Evolutionary conservation across 2,888 invertebrate species (phyloP).

Genomic region (Argyresthia albistria): DNA sequence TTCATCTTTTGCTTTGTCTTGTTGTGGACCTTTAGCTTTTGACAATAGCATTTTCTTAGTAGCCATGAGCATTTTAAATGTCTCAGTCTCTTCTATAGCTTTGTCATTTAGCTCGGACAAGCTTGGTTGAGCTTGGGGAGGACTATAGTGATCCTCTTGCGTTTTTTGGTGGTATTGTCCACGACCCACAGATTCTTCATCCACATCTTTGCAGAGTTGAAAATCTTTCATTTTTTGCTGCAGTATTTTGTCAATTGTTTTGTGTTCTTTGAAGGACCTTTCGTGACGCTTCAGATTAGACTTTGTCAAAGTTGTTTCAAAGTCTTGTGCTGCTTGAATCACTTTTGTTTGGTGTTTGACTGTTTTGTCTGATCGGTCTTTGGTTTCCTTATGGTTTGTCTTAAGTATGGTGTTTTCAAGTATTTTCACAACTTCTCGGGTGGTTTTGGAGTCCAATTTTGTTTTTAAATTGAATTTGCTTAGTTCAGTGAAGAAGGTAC

Average conservation of each 20-base stretch:
- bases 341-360: constrained; percentile 20
- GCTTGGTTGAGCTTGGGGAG: too few relatives aligned
- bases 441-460: constrained; percentile 18
- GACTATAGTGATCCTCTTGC: too few relatives aligned
- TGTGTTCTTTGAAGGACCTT: not conserved
- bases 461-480: constrained; percentile 27
- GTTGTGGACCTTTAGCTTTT: not conserved
- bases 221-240: constrained; percentile 32
- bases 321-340: constrained; percentile 16
- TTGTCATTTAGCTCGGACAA: too few relatives aligned
- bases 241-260: constrained; percentile 13
- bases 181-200: constrained; percentile 32
- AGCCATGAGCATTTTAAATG: not conserved
- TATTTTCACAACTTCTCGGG: constrained; percentile 19
- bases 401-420: not conserved
- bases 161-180: constrained; percentile 14
- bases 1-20: not conserved
- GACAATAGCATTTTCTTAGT: not conserved
- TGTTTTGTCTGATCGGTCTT: constrained; percentile 18
- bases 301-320: constrained; percentile 21
- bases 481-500: constrained; percentile 29
- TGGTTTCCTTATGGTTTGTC: not conserved
- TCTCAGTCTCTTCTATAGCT: not conserved
- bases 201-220: constrained; percentile 33
- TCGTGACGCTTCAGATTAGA: constrained; percentile 22